Base-by-base conservation (phyloP, 2,113 vertebrate genomes). In the Pipa parva region DNA sequence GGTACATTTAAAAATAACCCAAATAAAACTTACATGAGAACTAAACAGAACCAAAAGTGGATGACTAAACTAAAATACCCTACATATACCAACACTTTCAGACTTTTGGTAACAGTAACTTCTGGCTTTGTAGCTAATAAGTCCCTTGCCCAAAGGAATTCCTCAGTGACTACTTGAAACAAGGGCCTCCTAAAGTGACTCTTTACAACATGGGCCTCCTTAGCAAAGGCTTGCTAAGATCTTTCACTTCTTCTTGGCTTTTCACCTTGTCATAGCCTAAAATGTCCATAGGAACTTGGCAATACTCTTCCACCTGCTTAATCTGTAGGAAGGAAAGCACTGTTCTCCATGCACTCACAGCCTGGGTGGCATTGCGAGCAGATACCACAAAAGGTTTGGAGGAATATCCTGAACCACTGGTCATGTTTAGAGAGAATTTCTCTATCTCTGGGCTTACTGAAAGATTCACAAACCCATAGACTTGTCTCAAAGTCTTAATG, bases 221-320 rank as follows among this genome's bases (percentile, higher is more conserved):
- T 74, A 99, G 91, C 74, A 99, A 86, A 3, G 93, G 89, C 87
- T 95, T 95, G 82, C 93, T 92, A 73, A 99, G 84, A 83, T 99
- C 95, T 78, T 93, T 95, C 54, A 93, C 93, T 76, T 97, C 95
- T 56, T 89, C 89, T 0, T 93, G 91, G 63, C 91, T 94, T 79
- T 80, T 78, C 2, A 93, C 94, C 29, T 89, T 83, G 59, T 97
- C 90, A 1, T 99, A 99, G 36, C 96, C 96, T 71, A 99, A 85
- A 73, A 98, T 78, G 0, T 90, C 86, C 97, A 99, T 99, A 70
- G 95, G 77, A 63, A 95, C 92, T 52, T 92, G 90, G 80, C 97
- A 98, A 77, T 97, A 98, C 81, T 97, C 97, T 83, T 99, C 96
- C 5, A 99, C 94, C 78, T 99, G 95, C 84, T 92, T 95, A 79